Conservation (phyloP, 2,113 vertebrate species). For the Psophia crepitans region DNA sequence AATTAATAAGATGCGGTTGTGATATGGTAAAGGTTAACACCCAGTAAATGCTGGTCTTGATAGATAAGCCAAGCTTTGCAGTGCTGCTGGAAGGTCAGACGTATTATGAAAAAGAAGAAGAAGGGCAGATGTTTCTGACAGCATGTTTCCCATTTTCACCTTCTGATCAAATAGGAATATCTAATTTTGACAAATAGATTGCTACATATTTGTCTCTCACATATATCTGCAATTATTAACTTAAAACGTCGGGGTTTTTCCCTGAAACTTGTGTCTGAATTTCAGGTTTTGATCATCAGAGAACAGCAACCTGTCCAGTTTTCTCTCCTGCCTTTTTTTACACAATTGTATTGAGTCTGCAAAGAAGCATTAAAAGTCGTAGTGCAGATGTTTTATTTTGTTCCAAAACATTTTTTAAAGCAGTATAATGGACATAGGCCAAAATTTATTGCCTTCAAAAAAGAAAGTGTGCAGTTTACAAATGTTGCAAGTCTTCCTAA, state of each 20-base stretch:
- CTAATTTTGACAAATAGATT: not conserved
- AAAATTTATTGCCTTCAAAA: not conserved
- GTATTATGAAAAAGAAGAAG: not conserved
- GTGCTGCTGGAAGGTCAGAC: not conserved
- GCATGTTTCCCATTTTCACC: not conserved
- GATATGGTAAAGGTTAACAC: not conserved
- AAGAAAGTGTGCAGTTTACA: not conserved
- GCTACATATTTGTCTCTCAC: not conserved
- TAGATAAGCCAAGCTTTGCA: not conserved
- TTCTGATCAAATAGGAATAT: not conserved
- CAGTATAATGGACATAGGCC: not conserved
- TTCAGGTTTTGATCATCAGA: not conserved
- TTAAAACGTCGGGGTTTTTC: accelerated
- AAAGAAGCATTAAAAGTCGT: not conserved
- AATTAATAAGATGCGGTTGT: not conserved
- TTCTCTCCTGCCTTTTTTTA: not conserved
- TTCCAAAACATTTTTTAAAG: not conserved
- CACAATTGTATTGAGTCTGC: not conserved
- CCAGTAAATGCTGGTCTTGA: not conserved
- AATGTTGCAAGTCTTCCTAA: not conserved
- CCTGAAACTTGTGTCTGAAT: not conserved
- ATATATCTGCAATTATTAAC: not conserved
- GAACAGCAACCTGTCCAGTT: not conserved
- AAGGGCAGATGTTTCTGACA: not conserved
- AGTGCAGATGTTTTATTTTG: not conserved